A percentile compares a stretch with the other conserved stretches of the same genome.
These are phyloP conservation scores for Hypena proboscidalis DNA, from an alignment of 2,888 invertebrate species.

Conservation along the genomic window DNA sequence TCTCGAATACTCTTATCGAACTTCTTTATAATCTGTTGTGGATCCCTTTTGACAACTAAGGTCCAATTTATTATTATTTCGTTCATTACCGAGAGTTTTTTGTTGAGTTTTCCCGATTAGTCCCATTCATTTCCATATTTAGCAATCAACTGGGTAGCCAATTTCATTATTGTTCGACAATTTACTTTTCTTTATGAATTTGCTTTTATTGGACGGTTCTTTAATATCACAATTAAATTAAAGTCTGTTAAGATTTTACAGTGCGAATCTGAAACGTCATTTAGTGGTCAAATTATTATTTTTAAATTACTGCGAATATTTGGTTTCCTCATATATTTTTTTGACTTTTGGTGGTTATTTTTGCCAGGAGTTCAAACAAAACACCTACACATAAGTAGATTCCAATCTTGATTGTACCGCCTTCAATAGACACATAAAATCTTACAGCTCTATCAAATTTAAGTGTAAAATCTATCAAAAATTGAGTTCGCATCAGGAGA, in stretches of 20 bases:
- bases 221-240: slow-evolving; percentile 7
- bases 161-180: slow-evolving; percentile 15
- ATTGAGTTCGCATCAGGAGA: slow-evolving; percentile 19
- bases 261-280: too few species aligned
- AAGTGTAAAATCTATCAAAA: slow-evolving; percentile 32
- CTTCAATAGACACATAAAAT: slow-evolving; percentile 19
- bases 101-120: slow-evolving; percentile 26
- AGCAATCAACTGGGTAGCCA: slow-evolving; percentile 23
- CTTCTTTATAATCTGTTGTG: slow-evolving; percentile 55
- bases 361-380: too few species aligned
- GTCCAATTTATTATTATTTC: slow-evolving; percentile 45
- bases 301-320: too few species aligned
- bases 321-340: too few species aligned
- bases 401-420: not conserved
- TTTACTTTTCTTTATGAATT: slow-evolving; percentile 14
- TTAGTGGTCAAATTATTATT: too few species aligned
- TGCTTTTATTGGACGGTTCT: slow-evolving; percentile 6
- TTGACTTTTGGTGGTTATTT: too few species aligned
- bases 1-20: slow-evolving; percentile 54
- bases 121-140: slow-evolving; percentile 36
- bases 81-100: slow-evolving; percentile 35
- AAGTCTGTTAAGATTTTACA: slow-evolving; percentile 1
- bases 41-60: slow-evolving; percentile 51
- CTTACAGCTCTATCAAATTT: slow-evolving; percentile 29
- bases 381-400: not conserved